These are phyloP conservation scores for Diceros bicornis DNA, from an alignment of 2,797 vertebrate species.

Conservation along the genomic window DNA sequence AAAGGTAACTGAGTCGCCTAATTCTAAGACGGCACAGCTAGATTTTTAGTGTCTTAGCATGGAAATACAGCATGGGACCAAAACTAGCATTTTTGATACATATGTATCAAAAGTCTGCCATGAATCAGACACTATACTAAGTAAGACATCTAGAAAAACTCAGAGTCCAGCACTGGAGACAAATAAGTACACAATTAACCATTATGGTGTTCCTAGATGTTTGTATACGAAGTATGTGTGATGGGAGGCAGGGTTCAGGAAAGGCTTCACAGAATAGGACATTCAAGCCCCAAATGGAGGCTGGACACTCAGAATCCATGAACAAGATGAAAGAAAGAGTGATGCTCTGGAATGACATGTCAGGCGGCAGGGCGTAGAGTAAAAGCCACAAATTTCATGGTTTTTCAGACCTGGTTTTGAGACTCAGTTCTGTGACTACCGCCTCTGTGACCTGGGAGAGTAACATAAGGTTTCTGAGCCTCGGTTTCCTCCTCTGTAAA, in stretches of 20 bases:
- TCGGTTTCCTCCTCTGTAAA: neutral
- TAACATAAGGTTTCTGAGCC: neutral
- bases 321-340: neutral
- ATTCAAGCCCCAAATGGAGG: neutral
- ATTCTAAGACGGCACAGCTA: neutral
- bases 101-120: neutral
- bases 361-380: neutral
- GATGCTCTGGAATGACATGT: neutral
- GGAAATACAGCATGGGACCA: neutral
- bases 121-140: neutral
- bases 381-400: neutral
- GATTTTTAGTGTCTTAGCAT: neutral
- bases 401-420: neutral
- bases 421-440: neutral
- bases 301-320: neutral
- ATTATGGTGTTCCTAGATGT: neutral
- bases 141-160: neutral
- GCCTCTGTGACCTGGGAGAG: neutral
- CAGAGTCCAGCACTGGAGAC: neutral
- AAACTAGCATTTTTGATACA: neutral
- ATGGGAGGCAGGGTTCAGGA: neutral
- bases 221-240: neutral
- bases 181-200: neutral
- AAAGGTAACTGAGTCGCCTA: neutral
- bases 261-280: neutral